Base-by-base conservation (phyloP, 2,113 vertebrate species). In the Cromileptes altivelis region DNA sequence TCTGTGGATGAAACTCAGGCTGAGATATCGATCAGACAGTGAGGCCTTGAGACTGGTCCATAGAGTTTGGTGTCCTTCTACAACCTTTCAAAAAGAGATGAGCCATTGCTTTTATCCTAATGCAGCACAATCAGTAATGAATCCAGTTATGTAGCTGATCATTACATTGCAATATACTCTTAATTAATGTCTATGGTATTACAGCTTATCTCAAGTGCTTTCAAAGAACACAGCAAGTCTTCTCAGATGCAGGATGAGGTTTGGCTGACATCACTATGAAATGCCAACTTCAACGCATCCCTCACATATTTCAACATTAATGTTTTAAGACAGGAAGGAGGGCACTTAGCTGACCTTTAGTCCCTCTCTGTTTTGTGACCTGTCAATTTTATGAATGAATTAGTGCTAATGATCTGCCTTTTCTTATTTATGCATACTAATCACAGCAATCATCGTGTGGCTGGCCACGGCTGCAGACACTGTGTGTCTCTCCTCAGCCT, bases 1-100 rank as follows among this genome's bases (percentile, higher is more conserved):
- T 97, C 96, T 88, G 87, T 95, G 97, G 98, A 98, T 97, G 96
- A 97, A 99, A 97, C 95, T 95, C 94, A 95, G 97, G 96, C 96
- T 96, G 95, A 96, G 92, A 95, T 98, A 99, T 99, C 93, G 97
- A 99, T 98, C 97, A 95, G 95, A 92, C 94, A 94, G 94, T 93
- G 95, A 96, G 96, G 96, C 94, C 94, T 93, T 94, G 96, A 97
- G 98, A 97, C 96, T 96, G 90, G 95, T 98, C 96, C 92, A 10
- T 85, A 92, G 83, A 92, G 72, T 88, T 89, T 65, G 60, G 65
- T 91, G 92, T 93, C 94, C 92, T 96, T 93, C 87, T 91, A 52
- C 78, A 82, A 82, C 81, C 77, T 89, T 78, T 88, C 67, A 87
- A 53, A 81, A 52, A 65, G 74, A 80, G 81, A 79, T 74, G 65